Base-by-base conservation (phyloP, 2,888 invertebrate genomes). In the Oxycera nigricornis region DNA sequence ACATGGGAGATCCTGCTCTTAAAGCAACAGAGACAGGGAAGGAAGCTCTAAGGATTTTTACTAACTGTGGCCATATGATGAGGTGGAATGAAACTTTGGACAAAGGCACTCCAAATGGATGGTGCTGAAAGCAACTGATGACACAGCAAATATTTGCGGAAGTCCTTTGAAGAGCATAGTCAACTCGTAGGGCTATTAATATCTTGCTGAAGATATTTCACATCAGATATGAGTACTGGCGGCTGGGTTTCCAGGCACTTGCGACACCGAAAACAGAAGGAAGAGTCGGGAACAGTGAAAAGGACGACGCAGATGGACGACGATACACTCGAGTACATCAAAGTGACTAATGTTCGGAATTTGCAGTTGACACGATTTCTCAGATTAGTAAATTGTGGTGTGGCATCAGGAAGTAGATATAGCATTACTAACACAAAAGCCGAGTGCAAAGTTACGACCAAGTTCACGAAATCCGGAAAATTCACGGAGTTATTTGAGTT, bases 91-190 rank as follows among this genome's bases (percentile, higher is more conserved):
- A 67, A 74, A 65, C 35, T 76, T 76, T 72, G 70, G 72, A 67
- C 76, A 74, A 72, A 72, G 30, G 57, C 28, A 46, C 55, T 52
- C 72, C 61, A 74, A 74, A 76, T 74, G 74, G 74, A 76, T 76
- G 76, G 76, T 73, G 61, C 41, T 74, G 74, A 73, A 76, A 76
- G 76, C 62, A 61, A 72, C 74, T 62, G 73, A 70, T 76, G 76
- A 76, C 74, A 76, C 57, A 74, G 76, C 74, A 76, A 76, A 76
- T 76, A 76, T 76, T 76, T 76, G 74, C 65, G 62, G 57, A 74
- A 65, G 61, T 68, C 59, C 57, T 67, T 70, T 59, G 39, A 39
- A 52, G 22, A 46, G 55, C 55, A 72, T 67, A n/a, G 68, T 55
- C 57, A 57, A 55, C 57, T 72, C 30, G 73, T 30, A 50, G 55